A percentile compares a stretch with the other conserved stretches of the same genome.
phyloP scores from a whole-genome alignment of 2,888 invertebrate genomes.

The Sepiola atlantica region DNA sequence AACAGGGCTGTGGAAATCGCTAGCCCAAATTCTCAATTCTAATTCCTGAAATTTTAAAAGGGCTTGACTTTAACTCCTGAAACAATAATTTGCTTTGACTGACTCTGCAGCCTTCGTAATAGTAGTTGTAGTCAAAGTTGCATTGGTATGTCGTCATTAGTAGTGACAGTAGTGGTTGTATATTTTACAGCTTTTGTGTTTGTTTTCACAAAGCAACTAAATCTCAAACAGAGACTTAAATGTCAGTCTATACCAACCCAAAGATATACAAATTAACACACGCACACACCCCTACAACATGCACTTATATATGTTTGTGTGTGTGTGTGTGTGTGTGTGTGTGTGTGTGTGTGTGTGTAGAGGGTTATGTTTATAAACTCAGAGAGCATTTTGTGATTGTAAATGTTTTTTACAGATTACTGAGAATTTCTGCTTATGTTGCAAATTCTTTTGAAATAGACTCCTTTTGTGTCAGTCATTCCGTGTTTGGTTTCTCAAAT shows the following conservation, averaged over 20 bases:
- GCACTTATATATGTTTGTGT: too few relatives aligned
- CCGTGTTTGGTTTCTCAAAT: not conserved
- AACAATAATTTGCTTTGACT: too few relatives aligned
- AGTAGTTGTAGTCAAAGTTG: too few relatives aligned
- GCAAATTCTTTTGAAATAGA: not conserved
- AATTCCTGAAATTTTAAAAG: too few relatives aligned
- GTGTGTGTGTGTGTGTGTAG: not conserved
- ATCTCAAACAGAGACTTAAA: not conserved
- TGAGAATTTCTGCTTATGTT: not conserved
- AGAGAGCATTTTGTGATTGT: not conserved
- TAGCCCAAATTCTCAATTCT: too few relatives aligned
- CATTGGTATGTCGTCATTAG: too few relatives aligned
- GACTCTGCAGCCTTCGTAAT: too few relatives aligned
- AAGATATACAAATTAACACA: constrained; percentile 14
- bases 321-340: too few relatives aligned
- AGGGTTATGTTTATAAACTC: not conserved
- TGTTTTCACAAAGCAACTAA: not conserved
- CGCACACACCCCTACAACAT: not conserved
- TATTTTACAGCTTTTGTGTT: not conserved
- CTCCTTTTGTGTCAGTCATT: constrained; percentile 22
- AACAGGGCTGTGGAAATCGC: too few relatives aligned
- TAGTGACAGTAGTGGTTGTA: not conserved
- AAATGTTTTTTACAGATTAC: constrained; percentile 4
- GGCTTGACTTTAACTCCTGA: too few relatives aligned
- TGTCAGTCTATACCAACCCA: not conserved